Conservation (phyloP, 1,140 invertebrate genomes). For the Patella vulgata region DNA sequence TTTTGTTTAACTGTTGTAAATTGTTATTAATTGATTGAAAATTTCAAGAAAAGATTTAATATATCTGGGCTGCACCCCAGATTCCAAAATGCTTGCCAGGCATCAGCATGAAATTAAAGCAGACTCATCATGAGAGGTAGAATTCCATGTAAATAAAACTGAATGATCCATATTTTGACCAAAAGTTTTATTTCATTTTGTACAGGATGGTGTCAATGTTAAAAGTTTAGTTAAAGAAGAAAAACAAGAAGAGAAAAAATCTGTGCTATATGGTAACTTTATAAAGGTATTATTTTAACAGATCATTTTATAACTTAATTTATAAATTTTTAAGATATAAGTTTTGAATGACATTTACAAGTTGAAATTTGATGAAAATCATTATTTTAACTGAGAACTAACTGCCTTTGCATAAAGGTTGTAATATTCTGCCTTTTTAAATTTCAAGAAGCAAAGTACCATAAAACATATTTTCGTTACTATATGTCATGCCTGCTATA, state of each 20-base stretch:
- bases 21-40: background rate
- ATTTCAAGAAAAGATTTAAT: no score
- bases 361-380: background rate
- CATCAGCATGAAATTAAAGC: no score
- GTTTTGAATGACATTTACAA: background rate
- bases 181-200: background rate
- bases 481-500: no score
- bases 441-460: background rate
- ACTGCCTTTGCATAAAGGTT: background rate
- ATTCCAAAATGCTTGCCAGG: no score
- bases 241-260: background rate
- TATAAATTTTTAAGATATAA: background rate
- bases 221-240: background rate
- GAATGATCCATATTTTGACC: no score
- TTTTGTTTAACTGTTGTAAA: background rate
- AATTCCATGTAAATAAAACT: no score
- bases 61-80: no score
- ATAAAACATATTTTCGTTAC: no score
- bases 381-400: background rate
- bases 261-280: background rate
- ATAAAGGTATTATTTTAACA: slow-evolving; percentile 1
- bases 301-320: background rate
- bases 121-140: background rate
- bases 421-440: no score
- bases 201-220: background rate